Evolutionary conservation across 2,797 vertebrate species (phyloP), one percentile per base, ranked within the genome.

Genomic region (Knipowitschia caucasica): DNA sequence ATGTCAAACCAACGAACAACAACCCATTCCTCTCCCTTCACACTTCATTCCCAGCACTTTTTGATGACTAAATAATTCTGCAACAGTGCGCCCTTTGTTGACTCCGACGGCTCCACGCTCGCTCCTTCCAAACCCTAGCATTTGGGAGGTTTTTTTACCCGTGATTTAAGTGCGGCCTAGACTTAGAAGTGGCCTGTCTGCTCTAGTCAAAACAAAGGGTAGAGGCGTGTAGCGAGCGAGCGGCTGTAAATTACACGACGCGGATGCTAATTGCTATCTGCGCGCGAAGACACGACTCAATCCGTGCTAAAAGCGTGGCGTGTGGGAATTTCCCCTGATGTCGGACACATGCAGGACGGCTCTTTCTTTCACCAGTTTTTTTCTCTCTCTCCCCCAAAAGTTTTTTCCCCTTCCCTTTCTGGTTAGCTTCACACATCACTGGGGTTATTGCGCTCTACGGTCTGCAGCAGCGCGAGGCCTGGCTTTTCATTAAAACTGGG

Each of bases 371-470:
- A 43, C 55, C 52, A 10, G 6, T 42, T 23, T 42, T 42, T n/a
- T 42, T 42, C n/a, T 27, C 10, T 38, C 20, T 38, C 9, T 27
- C 8, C 8, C 8, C 8, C 7, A 3, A 8, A 2, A 3, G 3
- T 30, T 30, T 9, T 30, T 3, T 30, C 30, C 42, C 42, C n/a
- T n/a, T n/a, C n/a, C 2, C 24, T 17, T 10, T 59, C 73, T 75
- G 78, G 73, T 81, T 84, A 78, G 75, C 72, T 83, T 84, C 81
- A 77, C 83, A 82, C 83, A 84, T 86, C 78, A 86, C 75, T 88
- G 45, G 75, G 81, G 77, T 85, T 84, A 84, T 84, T 86, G 76
- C 77, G 78, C 81, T 79, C 24, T 27, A 44, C 17, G 42, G 42
- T 9, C 42, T 7, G 76, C 80, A 82, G 81, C 77, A 67, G 17